These are phyloP conservation scores for Tetrao urogallus DNA, from an alignment of 2,113 vertebrate species.

Conservation along the genomic window DNA sequence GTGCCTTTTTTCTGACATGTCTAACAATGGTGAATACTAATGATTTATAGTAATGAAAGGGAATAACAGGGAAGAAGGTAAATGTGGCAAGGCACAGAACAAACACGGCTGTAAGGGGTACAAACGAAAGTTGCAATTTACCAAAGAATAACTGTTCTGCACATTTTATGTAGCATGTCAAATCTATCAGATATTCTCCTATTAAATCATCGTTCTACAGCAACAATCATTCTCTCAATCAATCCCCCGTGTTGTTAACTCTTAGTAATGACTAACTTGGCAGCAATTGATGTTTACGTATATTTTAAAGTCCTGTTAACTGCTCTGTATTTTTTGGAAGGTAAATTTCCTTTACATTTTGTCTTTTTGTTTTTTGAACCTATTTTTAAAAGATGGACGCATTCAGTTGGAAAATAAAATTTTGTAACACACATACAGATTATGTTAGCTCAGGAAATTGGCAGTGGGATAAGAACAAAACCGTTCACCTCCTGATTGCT, in stretches of 20 bases:
- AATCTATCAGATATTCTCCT: conserved; percentile 71
- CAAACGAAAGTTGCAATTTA: conserved; percentile 64
- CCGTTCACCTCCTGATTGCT: conserved; percentile 57
- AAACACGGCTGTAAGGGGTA: conserved; percentile 32
- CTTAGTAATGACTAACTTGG: conserved; percentile 66
- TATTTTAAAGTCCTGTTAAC: conserved; percentile 49
- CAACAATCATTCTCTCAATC: conserved; percentile 66
- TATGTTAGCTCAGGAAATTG: conserved; percentile 47
- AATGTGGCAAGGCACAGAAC: conserved; percentile 17
- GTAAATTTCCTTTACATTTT: conserved; percentile 57
- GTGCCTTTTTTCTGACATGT: neutral
- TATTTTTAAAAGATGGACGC: conserved; percentile 33
- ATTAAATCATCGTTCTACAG: conserved; percentile 72
- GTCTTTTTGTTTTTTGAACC: conserved; percentile 19
- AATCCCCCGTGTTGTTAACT: conserved; percentile 59
- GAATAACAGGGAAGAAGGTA: conserved; percentile 7
- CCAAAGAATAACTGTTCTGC: conserved; percentile 51
- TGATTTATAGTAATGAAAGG: conserved; percentile 16
- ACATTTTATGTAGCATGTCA: conserved; percentile 68
- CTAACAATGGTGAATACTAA: conserved; percentile 1
- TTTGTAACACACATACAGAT: conserved; percentile 9
- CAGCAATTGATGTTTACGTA: conserved; percentile 59
- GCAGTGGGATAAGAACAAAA: conserved; percentile 62
- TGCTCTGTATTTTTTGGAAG: conserved; percentile 44
- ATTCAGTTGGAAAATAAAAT: conserved; percentile 59